phyloP scores from a whole-genome alignment of 1,140 invertebrate genomes.

The Zaprionus taronus region DNA sequence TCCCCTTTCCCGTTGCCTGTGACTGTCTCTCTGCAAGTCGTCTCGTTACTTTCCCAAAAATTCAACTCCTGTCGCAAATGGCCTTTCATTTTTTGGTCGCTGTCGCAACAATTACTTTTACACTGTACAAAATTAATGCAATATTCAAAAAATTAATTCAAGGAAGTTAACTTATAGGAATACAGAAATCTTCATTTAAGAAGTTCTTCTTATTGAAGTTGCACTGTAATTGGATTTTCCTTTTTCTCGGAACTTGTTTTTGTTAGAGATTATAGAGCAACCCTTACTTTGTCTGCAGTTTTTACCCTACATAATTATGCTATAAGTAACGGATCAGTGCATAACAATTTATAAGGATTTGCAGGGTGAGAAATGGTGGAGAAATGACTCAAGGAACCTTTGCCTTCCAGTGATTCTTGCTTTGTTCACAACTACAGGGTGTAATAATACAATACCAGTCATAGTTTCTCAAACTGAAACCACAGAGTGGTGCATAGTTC shows the following conservation, averaged over 20 bases:
- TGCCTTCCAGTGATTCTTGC: background rate
- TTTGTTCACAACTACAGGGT: background rate
- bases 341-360: slow-evolving; percentile 14
- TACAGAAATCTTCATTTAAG: background rate
- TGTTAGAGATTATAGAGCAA: slow-evolving; percentile 15
- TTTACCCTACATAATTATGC: slow-evolving; percentile 38
- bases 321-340: slow-evolving; percentile 24
- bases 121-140: slow-evolving; percentile 33
- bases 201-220: background rate
- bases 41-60: slow-evolving; percentile 73
- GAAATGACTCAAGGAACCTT: slow-evolving; percentile 2
- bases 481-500: background rate
- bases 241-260: slow-evolving; percentile 23
- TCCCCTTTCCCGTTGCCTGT: slow-evolving; percentile 1
- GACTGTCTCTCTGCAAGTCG: slow-evolving; percentile 35
- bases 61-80: slow-evolving; percentile 54
- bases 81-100: slow-evolving; percentile 73
- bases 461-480: background rate
- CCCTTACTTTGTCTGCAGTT: slow-evolving; percentile 24
- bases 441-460: background rate
- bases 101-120: slow-evolving; percentile 60
- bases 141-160: background rate
- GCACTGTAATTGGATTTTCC: slow-evolving; percentile 1
- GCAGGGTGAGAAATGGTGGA: slow-evolving; percentile 1
- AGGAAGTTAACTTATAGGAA: background rate